These are phyloP conservation scores for Petroica traversi DNA, from an alignment of 2,113 vertebrate genomes.

Conservation along the genomic window DNA sequence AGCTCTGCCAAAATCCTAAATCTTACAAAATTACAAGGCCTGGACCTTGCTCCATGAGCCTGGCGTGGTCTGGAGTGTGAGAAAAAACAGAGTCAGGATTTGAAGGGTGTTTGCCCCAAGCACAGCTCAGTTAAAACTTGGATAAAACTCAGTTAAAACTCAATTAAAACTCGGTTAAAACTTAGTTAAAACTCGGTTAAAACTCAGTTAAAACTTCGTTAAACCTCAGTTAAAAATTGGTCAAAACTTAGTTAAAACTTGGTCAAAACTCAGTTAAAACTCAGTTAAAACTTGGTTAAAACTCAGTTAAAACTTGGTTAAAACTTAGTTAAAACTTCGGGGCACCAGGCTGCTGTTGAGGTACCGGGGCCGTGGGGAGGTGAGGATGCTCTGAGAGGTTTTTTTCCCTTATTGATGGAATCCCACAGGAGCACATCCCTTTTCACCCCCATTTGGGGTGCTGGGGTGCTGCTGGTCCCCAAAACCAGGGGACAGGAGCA, in stretches of 20 bases:
- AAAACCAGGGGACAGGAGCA: accelerated
- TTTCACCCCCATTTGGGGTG: accelerated
- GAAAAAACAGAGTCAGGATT: neutral
- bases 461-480: accelerated
- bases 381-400: accelerated
- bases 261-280: no score
- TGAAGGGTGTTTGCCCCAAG: neutral
- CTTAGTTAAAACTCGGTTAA: no score
- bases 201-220: no score
- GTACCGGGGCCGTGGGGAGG: accelerated
- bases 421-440: accelerated
- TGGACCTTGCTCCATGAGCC: neutral
- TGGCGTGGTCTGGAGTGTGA: neutral
- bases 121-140: neutral
- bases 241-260: neutral
- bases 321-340: no score
- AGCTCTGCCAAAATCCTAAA: neutral
- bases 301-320: no score
- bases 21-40: neutral
- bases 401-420: accelerated
- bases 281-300: no score
- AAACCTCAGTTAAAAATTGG: no score
- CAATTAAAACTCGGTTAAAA: no score
- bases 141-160: no score
- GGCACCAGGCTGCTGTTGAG: neutral